Percentiles rank a stretch among this genome's conserved stretches.
Conservation (phyloP, 2,888 invertebrate genomes). For the Pollenia labialis region DNA sequence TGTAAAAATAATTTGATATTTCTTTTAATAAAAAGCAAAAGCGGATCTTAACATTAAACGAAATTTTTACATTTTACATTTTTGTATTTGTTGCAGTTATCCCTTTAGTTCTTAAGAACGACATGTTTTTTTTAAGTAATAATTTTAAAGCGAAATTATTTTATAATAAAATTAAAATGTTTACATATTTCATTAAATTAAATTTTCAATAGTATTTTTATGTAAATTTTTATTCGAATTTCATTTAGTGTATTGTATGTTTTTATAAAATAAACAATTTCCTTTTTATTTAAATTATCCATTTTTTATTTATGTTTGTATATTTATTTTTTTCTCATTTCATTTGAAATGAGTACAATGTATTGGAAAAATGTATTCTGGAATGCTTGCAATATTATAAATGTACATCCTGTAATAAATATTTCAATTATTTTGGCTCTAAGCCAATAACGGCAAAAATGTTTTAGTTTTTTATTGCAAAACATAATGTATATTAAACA, state of each 20-base stretch:
- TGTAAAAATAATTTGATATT: too few relatives aligned
- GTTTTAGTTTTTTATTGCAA: constrained; percentile 57
- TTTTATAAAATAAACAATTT: constrained; percentile 55
- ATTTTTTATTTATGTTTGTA: neutral
- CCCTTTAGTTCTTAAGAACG: too few relatives aligned
- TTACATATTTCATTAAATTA: neutral
- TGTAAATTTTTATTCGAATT: neutral
- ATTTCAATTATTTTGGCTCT: constrained; percentile 65
- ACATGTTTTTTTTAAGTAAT: neutral
- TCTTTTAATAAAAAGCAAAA: too few relatives aligned
- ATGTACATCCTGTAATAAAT: constrained; percentile 69
- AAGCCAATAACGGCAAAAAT: constrained; percentile 62
- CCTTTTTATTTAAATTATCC: constrained; percentile 45
- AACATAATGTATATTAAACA: constrained; percentile 34
- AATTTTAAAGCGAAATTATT: neutral
- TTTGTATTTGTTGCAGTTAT: too few relatives aligned
- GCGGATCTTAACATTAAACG: too few relatives aligned
- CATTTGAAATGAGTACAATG: constrained; percentile 6
- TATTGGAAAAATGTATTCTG: constrained; percentile 47
- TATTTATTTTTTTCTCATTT: constrained; percentile 23
- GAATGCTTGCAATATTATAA: constrained; percentile 45
- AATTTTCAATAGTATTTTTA: neutral
- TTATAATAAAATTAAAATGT: neutral
- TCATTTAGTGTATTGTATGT: neutral
- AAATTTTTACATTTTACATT: too few relatives aligned